Percentiles rank a stretch among this genome's conserved stretches.
Evolutionary conservation across 2,888 invertebrate genomes (phyloP).

Genomic region (Apeira syringaria): DNA sequence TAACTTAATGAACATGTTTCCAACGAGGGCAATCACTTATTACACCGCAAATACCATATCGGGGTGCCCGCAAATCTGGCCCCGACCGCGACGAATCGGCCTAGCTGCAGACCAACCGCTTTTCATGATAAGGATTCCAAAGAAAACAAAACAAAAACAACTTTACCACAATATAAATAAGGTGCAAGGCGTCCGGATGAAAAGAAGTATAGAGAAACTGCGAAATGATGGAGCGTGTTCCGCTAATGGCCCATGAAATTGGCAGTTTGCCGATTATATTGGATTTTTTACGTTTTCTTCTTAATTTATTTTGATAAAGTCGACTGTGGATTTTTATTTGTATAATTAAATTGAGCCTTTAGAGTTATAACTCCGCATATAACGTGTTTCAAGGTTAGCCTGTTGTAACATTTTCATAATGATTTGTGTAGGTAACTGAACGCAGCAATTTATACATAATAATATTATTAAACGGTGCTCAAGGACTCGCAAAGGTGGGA

Average conservation of each 20-base stretch:
- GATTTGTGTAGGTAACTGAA: too few relatives aligned
- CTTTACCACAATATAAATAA: slow-evolving; percentile 18
- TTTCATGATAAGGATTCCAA: slow-evolving; percentile 26
- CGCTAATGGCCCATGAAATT: slow-evolving; percentile 68
- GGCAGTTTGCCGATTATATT: slow-evolving; percentile 57
- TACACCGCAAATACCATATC: slow-evolving; percentile 31
- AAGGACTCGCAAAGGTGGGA: too few relatives aligned
- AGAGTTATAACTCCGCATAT: too few relatives aligned
- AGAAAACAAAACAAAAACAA: slow-evolving; percentile 20
- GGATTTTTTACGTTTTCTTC: slow-evolving; percentile 42
- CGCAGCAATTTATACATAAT: too few relatives aligned
- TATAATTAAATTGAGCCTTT: slow-evolving; percentile 3
- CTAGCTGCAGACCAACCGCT: slow-evolving; percentile 31
- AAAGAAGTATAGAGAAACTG: slow-evolving; percentile 30
- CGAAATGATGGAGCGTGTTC: slow-evolving; percentile 54
- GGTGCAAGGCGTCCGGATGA: slow-evolving; percentile 5
- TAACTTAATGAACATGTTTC: slow-evolving; percentile 11
- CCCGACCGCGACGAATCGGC: slow-evolving; percentile 41
- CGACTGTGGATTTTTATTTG: slow-evolving; percentile 9
- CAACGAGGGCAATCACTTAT: slow-evolving; percentile 20
- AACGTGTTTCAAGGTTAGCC: too few relatives aligned
- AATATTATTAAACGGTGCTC: too few relatives aligned
- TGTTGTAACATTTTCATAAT: too few relatives aligned
- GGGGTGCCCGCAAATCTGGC: slow-evolving; percentile 30
- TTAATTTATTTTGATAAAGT: slow-evolving; percentile 39